Base-by-base conservation (phyloP, 2,113 vertebrate species). In the Anseranas semipalmata region DNA sequence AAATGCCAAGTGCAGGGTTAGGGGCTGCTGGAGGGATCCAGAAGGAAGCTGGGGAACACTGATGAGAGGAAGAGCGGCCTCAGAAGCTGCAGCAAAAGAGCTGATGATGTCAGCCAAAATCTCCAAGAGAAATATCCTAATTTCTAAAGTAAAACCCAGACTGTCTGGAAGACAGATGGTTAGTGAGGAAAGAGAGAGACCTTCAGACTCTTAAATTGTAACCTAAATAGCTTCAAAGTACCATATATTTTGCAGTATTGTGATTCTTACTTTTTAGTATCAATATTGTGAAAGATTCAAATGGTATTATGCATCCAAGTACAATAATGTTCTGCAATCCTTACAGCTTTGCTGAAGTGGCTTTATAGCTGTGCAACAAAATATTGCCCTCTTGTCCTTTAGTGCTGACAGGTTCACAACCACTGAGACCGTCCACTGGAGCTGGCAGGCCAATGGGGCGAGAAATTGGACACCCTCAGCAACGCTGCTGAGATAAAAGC, bases 281-380 rank as follows among this genome's bases (percentile, higher is more conserved):
- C 56, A 67, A 18, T 58, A 58, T 20, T 58, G 67, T 46, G 72
- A 88, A 93, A 50, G 30, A 19, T 80, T 84, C 75, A 63, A 52
- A 66, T 22, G 5, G 43, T 56, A 79, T 10, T 72, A 53, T 25
- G 39, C 22, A 35, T 17, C 32, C 0, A 7, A 67, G 9, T 13
- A 78, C 43, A 90, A 56, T 17, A 72, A 72, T 4, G 1, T 45
- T 86, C 56, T 56, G 17, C 53, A 53, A 30, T 66, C 41, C 45
- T 72, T 53, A 68, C 0, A 7, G 66, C 15, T 85, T 58, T 87
- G 15, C 35, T 72, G 43, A 89, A 85, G 27, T 30, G 41, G 9
- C 41, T 95, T 90, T 91, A 95, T 37, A 89, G 73, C 60, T 37
- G 12, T 72, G 30, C 74, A 89, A 68, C 28, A 93, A 85, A 85